phyloP scores from a whole-genome alignment of 2,113 vertebrate species.

The Apus apus region DNA sequence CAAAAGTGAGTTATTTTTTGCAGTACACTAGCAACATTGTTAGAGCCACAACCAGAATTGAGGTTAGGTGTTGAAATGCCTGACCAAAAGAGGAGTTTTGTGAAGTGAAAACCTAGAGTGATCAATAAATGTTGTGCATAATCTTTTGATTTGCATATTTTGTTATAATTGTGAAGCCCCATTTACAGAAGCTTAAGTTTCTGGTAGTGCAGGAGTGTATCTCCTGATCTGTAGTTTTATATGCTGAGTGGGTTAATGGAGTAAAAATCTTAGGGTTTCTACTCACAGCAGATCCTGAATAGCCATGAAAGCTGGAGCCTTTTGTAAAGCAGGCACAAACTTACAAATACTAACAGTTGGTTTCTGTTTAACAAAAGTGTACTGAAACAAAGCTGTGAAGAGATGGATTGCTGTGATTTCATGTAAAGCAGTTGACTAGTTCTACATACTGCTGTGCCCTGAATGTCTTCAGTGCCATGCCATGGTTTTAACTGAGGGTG shows the following conservation, averaged over 20 bases:
- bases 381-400: not conserved
- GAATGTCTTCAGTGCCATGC: not conserved
- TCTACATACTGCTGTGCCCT: not conserved
- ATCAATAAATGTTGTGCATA: not conserved
- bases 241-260: not conserved
- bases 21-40: not conserved
- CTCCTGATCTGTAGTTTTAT: not conserved
- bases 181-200: not conserved
- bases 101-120: not conserved
- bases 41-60: not conserved
- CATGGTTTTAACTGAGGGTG: not conserved
- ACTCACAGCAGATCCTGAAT: not conserved
- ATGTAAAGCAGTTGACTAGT: not conserved
- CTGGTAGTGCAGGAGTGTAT: not conserved
- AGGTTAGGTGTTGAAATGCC: conserved; percentile 21
- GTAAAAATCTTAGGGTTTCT: not conserved
- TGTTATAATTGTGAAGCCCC: not conserved
- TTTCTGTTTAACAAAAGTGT: not conserved
- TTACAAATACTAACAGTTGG: not conserved
- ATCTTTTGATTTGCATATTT: not conserved
- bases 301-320: not conserved
- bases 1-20: conserved; percentile 84
- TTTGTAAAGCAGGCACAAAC: not conserved
- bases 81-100: not conserved
- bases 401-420: not conserved